Conservation (phyloP, 1,140 invertebrate species). For the Drosophila ironensis region DNA sequence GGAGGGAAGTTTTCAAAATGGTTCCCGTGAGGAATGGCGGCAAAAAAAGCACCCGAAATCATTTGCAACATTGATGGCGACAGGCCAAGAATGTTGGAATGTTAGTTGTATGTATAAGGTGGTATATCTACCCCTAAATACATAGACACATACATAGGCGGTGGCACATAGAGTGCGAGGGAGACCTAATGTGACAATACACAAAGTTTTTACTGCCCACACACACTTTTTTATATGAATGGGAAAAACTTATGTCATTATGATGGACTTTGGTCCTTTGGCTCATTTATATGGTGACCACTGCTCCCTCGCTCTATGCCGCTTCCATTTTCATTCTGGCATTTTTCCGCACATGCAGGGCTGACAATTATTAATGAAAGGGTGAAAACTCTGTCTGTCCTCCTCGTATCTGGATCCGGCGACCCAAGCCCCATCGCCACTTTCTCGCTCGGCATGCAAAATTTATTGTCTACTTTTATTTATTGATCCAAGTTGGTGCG, state of each 20-base stretch:
- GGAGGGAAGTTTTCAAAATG: slow-evolving; percentile 40
- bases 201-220: slow-evolving; percentile 34
- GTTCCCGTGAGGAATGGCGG: slow-evolving; percentile 39
- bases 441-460: slow-evolving; percentile 37
- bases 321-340: neutral
- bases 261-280: slow-evolving; percentile 51
- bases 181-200: too few species aligned
- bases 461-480: slow-evolving; percentile 61
- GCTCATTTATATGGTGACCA: slow-evolving; percentile 56
- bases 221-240: neutral
- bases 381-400: slow-evolving; percentile 22
- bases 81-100: neutral
- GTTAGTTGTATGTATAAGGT: neutral
- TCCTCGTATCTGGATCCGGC: neutral
- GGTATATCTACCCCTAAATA: neutral
- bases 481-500: slow-evolving; percentile 43
- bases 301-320: neutral
- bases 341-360: slow-evolving; percentile 8
- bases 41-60: slow-evolving; percentile 41
- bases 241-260: slow-evolving; percentile 63
- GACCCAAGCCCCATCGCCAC: slow-evolving; percentile 35
- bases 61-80: slow-evolving; percentile 69
- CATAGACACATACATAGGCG: neutral
- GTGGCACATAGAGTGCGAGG: neutral
- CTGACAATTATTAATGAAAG: slow-evolving; percentile 69